These are phyloP conservation scores for Gasterosteus nipponicus DNA, from an alignment of 2,113 vertebrate species.

Conservation along the genomic window DNA sequence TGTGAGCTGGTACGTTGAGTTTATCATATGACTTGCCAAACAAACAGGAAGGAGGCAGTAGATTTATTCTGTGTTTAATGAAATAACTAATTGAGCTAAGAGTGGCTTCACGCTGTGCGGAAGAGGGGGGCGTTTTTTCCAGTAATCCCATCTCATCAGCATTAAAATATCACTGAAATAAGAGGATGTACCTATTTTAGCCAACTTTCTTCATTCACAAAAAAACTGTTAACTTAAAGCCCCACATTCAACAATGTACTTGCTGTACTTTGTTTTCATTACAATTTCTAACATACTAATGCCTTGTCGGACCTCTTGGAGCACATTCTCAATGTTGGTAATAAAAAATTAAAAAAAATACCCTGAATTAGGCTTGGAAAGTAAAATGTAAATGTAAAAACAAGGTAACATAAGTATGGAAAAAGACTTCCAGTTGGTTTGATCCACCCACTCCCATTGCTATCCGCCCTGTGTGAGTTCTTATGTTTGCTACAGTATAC, in stretches of 20 bases:
- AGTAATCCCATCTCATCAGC: background rate
- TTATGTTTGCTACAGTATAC: background rate
- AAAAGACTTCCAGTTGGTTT: background rate
- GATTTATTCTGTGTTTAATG: constrained; percentile 11
- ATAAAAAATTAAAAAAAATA: background rate
- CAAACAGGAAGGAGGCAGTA: background rate
- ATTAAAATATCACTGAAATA: background rate
- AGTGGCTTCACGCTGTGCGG: background rate
- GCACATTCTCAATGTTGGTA: background rate
- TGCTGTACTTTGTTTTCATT: background rate
- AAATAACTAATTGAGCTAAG: constrained; percentile 9
- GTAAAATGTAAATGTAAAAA: background rate
- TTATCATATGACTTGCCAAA: background rate
- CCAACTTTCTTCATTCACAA: background rate
- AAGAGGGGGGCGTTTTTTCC: background rate
- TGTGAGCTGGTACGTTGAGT: background rate
- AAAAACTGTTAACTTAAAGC: background rate
- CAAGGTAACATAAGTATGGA: background rate
- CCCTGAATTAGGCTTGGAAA: background rate
- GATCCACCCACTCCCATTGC: background rate
- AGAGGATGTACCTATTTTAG: background rate
- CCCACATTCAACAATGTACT: background rate
- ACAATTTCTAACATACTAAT: too few species aligned
- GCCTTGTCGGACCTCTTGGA: too few species aligned
- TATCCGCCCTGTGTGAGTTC: background rate